phyloP scores from a whole-genome alignment of 2,888 invertebrate genomes.

The Deroplatys truncata region DNA sequence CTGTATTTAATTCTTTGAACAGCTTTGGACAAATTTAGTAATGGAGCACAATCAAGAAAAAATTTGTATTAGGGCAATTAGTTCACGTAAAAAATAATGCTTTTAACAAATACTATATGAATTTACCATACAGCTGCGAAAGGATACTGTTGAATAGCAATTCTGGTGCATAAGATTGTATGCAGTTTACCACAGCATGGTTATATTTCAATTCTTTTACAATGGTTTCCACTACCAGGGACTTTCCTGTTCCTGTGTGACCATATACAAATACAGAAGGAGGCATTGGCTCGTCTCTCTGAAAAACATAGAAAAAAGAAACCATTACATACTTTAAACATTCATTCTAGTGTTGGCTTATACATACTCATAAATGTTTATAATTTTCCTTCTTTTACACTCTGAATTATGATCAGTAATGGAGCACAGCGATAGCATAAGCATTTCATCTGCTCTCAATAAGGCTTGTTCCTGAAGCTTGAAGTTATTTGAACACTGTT shows the following conservation, averaged over 20 bases:
- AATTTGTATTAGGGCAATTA: no score
- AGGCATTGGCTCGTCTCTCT: slow-evolving; percentile 58
- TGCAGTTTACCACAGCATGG: slow-evolving; percentile 67
- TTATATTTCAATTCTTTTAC: slow-evolving; percentile 56
- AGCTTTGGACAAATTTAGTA: no score
- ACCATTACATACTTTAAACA: background rate
- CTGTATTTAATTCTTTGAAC: no score
- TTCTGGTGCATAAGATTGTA: slow-evolving; percentile 74
- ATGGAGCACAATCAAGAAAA: no score
- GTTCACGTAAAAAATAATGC: no score
- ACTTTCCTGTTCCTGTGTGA: slow-evolving; percentile 81
- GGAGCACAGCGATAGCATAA: background rate
- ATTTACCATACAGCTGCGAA: slow-evolving; percentile 46
- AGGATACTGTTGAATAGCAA: slow-evolving; percentile 70
- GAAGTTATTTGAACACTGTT: no score
- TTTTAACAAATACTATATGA: background rate
- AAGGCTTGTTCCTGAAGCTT: no score
- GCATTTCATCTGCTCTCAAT: no score
- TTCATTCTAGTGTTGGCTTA: background rate
- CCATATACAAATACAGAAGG: slow-evolving; percentile 73
- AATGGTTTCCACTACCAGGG: slow-evolving; percentile 60
- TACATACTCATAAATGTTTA: background rate
- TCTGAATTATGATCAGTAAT: background rate
- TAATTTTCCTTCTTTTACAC: background rate
- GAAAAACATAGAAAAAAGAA: background rate